Conservation (phyloP, 2,888 invertebrate genomes). For the Neoaliturus tenellus region DNA sequence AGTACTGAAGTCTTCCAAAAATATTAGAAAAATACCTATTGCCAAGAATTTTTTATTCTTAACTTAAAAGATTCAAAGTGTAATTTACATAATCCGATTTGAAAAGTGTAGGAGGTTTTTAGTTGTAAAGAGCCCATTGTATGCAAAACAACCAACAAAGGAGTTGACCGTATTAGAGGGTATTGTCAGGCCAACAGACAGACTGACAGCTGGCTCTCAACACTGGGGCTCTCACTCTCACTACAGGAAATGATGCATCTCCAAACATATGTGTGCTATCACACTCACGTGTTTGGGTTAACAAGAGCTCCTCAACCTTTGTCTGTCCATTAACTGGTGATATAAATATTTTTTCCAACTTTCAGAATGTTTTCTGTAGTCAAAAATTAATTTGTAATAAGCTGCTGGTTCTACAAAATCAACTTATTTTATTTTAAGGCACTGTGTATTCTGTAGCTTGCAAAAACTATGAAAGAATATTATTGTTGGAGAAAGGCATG, state of each 20-base stretch:
- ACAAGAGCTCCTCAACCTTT: background rate
- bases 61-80: no score
- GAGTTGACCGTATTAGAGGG: background rate
- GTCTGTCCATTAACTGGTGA: background rate
- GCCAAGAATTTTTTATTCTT: no score
- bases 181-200: background rate
- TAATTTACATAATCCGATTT: background rate
- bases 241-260: background rate
- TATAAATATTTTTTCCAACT: background rate
- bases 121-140: background rate
- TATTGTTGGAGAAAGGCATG: no score
- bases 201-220: background rate
- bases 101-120: background rate
- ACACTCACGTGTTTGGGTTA: background rate
- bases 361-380: background rate
- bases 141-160: background rate
- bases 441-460: no score
- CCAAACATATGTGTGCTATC: conserved; percentile 4
- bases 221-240: background rate
- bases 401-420: no score
- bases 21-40: no score
- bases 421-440: no score
- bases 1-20: no score
- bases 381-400: no score
- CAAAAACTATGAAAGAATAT: no score